Base-by-base conservation (phyloP, 2,888 invertebrate species). In the Cyclophora punctaria region DNA sequence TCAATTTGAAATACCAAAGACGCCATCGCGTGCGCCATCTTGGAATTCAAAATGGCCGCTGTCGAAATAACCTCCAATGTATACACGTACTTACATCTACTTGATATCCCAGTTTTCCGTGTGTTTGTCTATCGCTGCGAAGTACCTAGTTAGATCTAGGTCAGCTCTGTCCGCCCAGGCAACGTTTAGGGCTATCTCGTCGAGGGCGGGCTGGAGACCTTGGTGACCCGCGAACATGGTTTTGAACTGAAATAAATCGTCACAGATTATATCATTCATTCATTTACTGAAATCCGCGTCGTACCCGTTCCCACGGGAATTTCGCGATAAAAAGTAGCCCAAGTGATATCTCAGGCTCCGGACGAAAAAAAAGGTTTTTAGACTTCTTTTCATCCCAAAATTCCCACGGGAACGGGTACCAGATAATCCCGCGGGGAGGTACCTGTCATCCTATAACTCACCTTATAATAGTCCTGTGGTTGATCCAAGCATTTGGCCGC, bases 151-250 rank as follows among this genome's bases (percentile, higher is more conserved):
- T 0, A 89, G 62, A 47, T 91, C 91, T 2, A 80, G 80, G 63
- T 91, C 91, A 6, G 91, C 91, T 34, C 88, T 78, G 2, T 80
- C 66, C 44, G 96, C 93, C 96, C 96, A 96, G 56, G 94, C 92
- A 2, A 95, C 93, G 84, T 96, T 96, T 33, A 95, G 89, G 6
- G 93, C 92, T 34, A 96, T 94, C 2, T 91, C 93, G 78, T 96
- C 96, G 45, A 96, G 75, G 7, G 95, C 94, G 60, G 93, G 93
- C 37, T 92, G 88, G 7, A 94, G 90, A 0, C 94, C 93, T 1
- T 74, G 70, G 3, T 64, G 90, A 55, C 64, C 86, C 55, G 63
- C 92, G 73, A 92, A 93, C 57, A 92, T 85, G 48, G 90, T 89
- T 51, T 90, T 90, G 46, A 93, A 92, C 93, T 93, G 76, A 35